Conservation (phyloP, 2,888 invertebrate species). For the Eulithis prunata region DNA sequence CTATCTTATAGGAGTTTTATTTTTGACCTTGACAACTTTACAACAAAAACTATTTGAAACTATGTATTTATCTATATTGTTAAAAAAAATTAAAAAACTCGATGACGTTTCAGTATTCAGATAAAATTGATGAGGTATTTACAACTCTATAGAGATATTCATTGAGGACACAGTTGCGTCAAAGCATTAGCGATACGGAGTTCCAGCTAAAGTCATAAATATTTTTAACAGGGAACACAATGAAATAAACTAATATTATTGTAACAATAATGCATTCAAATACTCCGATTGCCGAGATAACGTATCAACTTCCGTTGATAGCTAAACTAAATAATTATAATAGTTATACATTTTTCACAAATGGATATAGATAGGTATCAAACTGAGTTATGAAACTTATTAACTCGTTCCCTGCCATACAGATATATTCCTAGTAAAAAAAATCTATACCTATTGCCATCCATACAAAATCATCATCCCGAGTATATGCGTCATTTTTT, state of each 20-base stretch:
- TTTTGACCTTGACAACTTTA: too few species aligned
- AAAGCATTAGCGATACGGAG: constrained; percentile 29
- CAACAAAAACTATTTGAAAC: too few species aligned
- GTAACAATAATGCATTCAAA: constrained; percentile 17
- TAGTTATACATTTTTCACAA: constrained; percentile 23
- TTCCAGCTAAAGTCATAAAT: constrained; percentile 28
- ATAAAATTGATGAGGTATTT: constrained; percentile 7
- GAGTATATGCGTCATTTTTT: too few species aligned
- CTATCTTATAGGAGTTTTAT: too few species aligned
- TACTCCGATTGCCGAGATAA: constrained; percentile 33
- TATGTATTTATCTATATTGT: too few species aligned
- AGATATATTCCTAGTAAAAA: too few species aligned
- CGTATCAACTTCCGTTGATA: constrained; percentile 35
- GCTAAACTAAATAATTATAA: constrained; percentile 14
- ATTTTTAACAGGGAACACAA: constrained; percentile 31
- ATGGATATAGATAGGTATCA: background rate
- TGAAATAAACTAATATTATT: constrained; percentile 24
- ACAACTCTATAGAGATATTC: constrained; percentile 20
- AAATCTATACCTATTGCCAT: too few species aligned
- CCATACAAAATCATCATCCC: too few species aligned
- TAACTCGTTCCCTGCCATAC: too few species aligned
- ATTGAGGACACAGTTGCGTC: constrained; percentile 28
- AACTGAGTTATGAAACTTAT: too few species aligned
- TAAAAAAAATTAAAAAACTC: too few species aligned
- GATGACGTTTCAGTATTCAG: too few species aligned